A percentile compares a stretch with the other conserved stretches of the same genome.
phyloP scores from a whole-genome alignment of 2,797 vertebrate genomes.

The Psittacula derbiana region DNA sequence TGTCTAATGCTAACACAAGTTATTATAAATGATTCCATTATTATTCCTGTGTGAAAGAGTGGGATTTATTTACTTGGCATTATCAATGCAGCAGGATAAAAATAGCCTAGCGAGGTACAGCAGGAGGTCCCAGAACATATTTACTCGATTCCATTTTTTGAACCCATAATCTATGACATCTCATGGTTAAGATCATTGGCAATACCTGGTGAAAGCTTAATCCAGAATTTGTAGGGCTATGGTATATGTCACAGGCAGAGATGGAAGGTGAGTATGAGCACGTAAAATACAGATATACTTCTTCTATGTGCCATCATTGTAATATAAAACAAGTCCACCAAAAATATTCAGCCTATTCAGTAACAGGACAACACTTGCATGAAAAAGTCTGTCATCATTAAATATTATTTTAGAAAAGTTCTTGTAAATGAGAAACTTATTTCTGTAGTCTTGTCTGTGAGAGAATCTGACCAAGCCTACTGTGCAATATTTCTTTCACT shows the following conservation, averaged over 20 bases:
- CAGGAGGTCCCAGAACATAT: not conserved
- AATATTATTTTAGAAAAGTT: not conserved
- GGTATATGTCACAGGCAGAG: not conserved
- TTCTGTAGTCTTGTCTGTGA: not conserved
- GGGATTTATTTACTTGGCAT: constrained; percentile 60
- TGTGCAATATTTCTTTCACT: not conserved
- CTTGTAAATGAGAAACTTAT: not conserved
- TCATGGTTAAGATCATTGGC: constrained; percentile 10
- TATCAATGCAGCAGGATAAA: constrained; percentile 49
- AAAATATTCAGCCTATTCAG: not conserved
- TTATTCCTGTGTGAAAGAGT: constrained; percentile 50
- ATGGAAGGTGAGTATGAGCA: not conserved
- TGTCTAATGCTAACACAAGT: constrained; percentile 24
- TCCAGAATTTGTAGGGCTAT: not conserved
- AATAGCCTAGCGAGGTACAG: constrained; percentile 7
- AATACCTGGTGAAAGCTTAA: constrained; percentile 36
- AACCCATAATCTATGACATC: constrained; percentile 47
- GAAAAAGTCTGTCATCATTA: not conserved
- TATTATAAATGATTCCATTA: constrained; percentile 64
- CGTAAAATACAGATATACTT: not conserved
- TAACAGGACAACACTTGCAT: not conserved
- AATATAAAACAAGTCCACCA: not conserved
- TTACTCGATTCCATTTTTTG: constrained; percentile 49
- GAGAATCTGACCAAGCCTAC: not conserved
- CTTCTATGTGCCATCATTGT: not conserved